Evolutionary conservation across 1,140 invertebrate species (phyloP), one percentile per base, ranked within the genome.

Genomic region (Euura lappo): DNA sequence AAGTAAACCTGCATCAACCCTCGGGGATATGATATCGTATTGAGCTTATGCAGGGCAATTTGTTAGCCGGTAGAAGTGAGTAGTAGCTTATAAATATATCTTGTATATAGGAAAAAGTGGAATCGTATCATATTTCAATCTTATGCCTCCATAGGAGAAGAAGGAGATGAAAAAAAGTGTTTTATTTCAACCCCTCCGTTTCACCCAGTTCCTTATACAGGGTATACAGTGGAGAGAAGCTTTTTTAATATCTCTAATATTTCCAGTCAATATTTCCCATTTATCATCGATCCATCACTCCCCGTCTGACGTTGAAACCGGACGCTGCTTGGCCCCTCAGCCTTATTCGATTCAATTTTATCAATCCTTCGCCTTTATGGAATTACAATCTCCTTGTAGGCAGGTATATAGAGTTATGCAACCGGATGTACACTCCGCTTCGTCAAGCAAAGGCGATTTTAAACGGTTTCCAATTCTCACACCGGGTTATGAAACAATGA

Each of bases 171-270:
- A 28, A 28, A 28, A 28, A 28, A 28, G 28, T 28, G 28, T 28
- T 28, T 28, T 28, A 28, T 28, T 28, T 28, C 28, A 28, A 28
- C 28, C 28, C 28, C 28, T 28, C 28, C 28, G 0, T 28, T 28
- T 1, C 28, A 28, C 28, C 28, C 28, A 28, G 28, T 28, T 28
- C 28, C 28, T 28, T 1, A 28, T 28, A 28, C 28, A 28, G 0
- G 28, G 28, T 28, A 28, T 28, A 10, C 60, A 64, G 8, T 64
- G 60, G 60, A 64, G 13, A 64, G 60, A 64, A 68, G 60, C 69
- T 75, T 83, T 83, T 84, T 84, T 81, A 84, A 82, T 84, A 83
- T 83, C 76, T 79, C 77, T 82, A 79, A 83, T 79, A 82, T 79
- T 80, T 80, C 77, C 72, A 80, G 81, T 79, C 81, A 81, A 83